Base-by-base conservation (phyloP, 2,888 invertebrate species). In the Volucella inanis region DNA sequence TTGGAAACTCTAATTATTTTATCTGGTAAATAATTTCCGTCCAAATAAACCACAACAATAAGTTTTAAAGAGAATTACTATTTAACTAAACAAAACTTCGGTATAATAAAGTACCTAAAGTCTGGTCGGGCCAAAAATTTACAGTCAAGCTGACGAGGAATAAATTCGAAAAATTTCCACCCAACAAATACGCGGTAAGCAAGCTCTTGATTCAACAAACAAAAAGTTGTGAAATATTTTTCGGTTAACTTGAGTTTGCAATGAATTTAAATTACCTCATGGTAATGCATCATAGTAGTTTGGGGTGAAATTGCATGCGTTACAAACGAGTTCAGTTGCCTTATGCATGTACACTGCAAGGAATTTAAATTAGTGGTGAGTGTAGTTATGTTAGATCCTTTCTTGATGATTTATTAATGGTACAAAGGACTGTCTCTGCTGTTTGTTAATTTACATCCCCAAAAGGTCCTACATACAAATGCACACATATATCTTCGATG, bases 221-320 rank as follows among this genome's bases (percentile, higher is more conserved):
- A 68, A 50, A 64, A 68, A 68, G 67, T 68, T 68, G 8, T 43
- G 67, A 22, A 68, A 68, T 68, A 68, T 54, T 54, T 68, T 31
- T 52, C 45, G 54, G 67, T 54, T 54, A 18, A 38, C 38, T 64
- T 49, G 64, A 31, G n/a, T 31, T 12, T 14, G 38, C 49, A 64
- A 39, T 50, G 38, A 38, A 14, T 31, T 14, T 64, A 39, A 15
- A 18, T 10, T 45, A 11, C 45, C 45, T 22, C n/a, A n/a, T 38
- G 39, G 2, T 22, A 2, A 3, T 22, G 18, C 18, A 22, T 22
- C 18, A 22, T 22, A 22, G 18, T 22, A 39, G 64, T 47, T 22
- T 62, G 9, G 14, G 47, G 47, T 61, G 45, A 8, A 31, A n/a
- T 11, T 3, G 18, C 14, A 15, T 22, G 47, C n/a, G 14, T 15